phyloP scores from a whole-genome alignment of 2,797 vertebrate genomes.

The Catharus ustulatus region DNA sequence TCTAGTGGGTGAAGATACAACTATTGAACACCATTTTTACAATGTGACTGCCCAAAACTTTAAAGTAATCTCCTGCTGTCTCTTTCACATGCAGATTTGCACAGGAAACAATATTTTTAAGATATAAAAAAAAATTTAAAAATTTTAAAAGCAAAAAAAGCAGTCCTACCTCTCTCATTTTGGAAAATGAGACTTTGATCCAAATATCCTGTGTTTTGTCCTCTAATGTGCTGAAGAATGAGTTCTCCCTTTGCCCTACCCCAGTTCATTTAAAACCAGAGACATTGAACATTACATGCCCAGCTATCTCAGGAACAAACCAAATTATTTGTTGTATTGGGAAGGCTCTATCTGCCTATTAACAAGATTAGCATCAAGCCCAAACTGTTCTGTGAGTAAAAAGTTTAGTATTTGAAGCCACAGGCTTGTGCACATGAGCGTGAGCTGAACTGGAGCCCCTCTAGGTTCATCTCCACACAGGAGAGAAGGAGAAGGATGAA shows the following conservation, averaged over 20 bases:
- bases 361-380: background rate
- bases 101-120: background rate
- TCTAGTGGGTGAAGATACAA: background rate
- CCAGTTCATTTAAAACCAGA: background rate
- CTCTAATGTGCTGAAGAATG: background rate
- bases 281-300: background rate
- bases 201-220: background rate
- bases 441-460: background rate
- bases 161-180: background rate
- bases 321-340: background rate
- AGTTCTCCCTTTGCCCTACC: background rate
- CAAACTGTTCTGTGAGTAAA: background rate
- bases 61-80: background rate
- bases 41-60: background rate
- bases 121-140: background rate
- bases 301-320: background rate
- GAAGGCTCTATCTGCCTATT: background rate
- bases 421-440: background rate
- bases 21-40: accelerated
- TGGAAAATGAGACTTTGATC: background rate
- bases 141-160: no score
- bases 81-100: background rate
- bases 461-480: constrained; percentile 22
- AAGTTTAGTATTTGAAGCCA: background rate
- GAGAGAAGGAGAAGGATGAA: constrained; percentile 36